Evolutionary conservation across 1,140 invertebrate species (phyloP).

Genomic region (Ceratina calcarata): DNA sequence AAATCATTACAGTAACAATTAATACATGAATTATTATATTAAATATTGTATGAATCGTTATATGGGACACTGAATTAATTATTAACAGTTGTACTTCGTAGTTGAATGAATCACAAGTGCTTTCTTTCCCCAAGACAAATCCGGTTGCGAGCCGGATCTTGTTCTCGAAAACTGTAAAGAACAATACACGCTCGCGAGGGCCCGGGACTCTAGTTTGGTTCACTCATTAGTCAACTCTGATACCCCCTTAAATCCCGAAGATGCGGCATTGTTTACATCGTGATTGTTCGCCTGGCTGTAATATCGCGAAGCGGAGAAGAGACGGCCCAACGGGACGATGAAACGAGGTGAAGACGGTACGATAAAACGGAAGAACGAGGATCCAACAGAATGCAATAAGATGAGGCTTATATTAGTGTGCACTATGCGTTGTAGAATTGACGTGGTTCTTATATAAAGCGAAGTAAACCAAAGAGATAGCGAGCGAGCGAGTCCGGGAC

Average conservation of each 20-base stretch:
- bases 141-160: neutral
- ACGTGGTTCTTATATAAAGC: constrained; percentile 69
- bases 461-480: constrained; percentile 31
- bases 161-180: constrained; percentile 27
- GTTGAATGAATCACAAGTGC: too few species aligned
- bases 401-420: constrained; percentile 58
- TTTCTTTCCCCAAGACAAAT: neutral
- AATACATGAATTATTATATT: too few species aligned
- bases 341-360: neutral
- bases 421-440: constrained; percentile 63
- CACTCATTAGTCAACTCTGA: constrained; percentile 41
- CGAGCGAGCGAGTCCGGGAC: neutral
- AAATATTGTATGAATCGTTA: too few species aligned
- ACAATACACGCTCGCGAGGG: constrained; percentile 17
- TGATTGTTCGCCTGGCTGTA: constrained; percentile 30
- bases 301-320: constrained; percentile 3
- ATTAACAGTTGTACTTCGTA: too few species aligned
- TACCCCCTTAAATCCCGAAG: constrained; percentile 21
- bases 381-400: constrained; percentile 45
- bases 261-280: constrained; percentile 37
- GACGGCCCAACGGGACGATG: too few species aligned
- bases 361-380: constrained; percentile 7
- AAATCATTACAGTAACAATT: too few species aligned
- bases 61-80: too few species aligned
- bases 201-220: neutral